Conservation (phyloP, 2,888 invertebrate species). For the Caenorhabditis uteleia region DNA sequence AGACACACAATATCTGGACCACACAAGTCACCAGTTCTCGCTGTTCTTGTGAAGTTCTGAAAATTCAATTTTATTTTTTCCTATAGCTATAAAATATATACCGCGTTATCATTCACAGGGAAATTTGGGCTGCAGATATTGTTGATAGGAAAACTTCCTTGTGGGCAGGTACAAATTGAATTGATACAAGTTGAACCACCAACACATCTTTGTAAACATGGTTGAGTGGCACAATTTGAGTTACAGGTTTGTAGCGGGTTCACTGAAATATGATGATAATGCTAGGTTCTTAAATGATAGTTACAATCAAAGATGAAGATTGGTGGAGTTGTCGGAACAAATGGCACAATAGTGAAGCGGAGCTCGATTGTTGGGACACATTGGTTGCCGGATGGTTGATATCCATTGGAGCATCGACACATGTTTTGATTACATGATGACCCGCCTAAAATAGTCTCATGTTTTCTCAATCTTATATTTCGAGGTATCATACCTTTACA, state of each 20-base stretch:
- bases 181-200: conserved; percentile 63
- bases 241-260: conserved; percentile 61
- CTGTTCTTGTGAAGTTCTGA: conserved; percentile 37
- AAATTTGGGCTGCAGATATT: conserved; percentile 28
- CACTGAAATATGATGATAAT: conserved; percentile 49
- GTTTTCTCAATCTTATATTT: no score
- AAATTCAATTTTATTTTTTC: no score
- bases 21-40: conserved; percentile 62
- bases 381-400: conserved; percentile 9
- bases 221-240: conserved; percentile 53
- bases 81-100: neutral
- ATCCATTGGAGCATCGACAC: conserved; percentile 39
- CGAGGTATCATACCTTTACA: conserved; percentile 30
- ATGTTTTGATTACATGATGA: conserved; percentile 37
- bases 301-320: neutral
- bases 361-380: conserved; percentile 29
- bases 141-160: conserved; percentile 37
- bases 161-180: conserved; percentile 60
- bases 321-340: conserved; percentile 12
- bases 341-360: conserved; percentile 29
- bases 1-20: conserved; percentile 57
- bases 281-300: neutral
- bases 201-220: conserved; percentile 48
- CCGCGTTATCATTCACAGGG: conserved; percentile 21
- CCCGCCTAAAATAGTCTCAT: no score